Base-by-base conservation (phyloP, 2,888 invertebrate genomes). In the Cheilosia impressa region DNA sequence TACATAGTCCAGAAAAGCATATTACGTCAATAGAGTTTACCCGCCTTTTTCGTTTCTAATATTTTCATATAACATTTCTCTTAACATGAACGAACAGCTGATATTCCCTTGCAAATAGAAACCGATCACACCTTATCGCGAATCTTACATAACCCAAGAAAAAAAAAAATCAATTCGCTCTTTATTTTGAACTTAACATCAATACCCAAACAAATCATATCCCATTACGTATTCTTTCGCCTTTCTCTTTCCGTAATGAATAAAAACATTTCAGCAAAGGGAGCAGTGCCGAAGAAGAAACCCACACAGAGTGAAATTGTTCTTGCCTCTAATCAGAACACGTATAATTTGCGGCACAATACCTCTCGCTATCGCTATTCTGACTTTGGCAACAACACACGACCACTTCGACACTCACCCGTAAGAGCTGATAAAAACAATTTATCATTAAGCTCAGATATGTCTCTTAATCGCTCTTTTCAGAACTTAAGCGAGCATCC, bases 81-180 rank as follows among this genome's bases (percentile, higher is more conserved):
- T 31, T 22, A 22, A 9, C 19, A 50, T 9, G n/a, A n/a, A n/a
- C n/a, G n/a, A n/a, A n/a, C n/a, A n/a, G n/a, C n/a, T n/a, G n/a
- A n/a, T n/a, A n/a, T n/a, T n/a, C n/a, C n/a, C n/a, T n/a, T n/a
- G 43, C 43, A 13, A 15, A 3, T 43, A 43, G n/a, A 43, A 43
- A 43, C 47, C 47, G 47, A 47, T 47, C 47, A 47, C 47, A 47
- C 47, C 19, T 47, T 47, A 47, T 47, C n/a, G n/a, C 47, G 47
- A 17, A 19, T 17, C 47, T 13, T 43, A n/a, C 7, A 47, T 17
- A 19, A 17, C 7, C n/a, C 17, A 1, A 4, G n/a, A 15, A n/a
- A 43, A 15, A 2, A 43, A 2, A 15, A 2, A 43, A 2, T 43
- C 15, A 15, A 2, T 43, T 43, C 15, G 15, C 43, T 43, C 41